Base-by-base conservation (phyloP, 2,113 vertebrate species). In the Prunella himalayana region DNA sequence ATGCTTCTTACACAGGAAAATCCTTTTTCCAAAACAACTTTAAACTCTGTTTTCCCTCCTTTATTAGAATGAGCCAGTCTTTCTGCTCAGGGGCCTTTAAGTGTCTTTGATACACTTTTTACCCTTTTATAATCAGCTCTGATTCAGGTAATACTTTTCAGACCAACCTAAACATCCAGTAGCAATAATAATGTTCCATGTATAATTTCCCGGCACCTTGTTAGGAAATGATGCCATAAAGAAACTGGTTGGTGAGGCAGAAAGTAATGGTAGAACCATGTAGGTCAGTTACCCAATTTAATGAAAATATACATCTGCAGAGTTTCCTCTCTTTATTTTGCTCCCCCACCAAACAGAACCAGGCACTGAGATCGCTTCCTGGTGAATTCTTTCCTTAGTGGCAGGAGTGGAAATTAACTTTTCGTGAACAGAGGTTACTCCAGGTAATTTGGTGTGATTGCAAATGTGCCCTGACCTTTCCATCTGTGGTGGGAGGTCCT, bases 341-440 rank as follows among this genome's bases (percentile, higher is more conserved):
- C 17, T 66, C 51, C 54, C 35, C 28, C 60, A 82, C 49, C 28
- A 68, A 83, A 20, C 4, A 57, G 57, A 83, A 24, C 42, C 14
- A 60, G 51, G 49, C 51, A 30, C 44, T 86, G 82, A 95, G 85
- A 86, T 96, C 79, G 73, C 76, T 92, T 96, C 92, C 88, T 75
- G 15, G 47, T 35, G 15, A 83, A 64, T 75, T 86, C 20, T 80
- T 94, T 65, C 61, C 50, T 47, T 50, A 63, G 21, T 93, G 79
- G 30, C 51, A 35, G 1, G 24, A 75, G 51, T 21, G 42, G 45
- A 70, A 93, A 70, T 65, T 10, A 42, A 50, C 42, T 77, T 86
- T 42, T 63, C 4, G 9, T 54, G 47, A 37, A 9, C 10, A n/a
- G 31, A 70, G 27, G 22, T 85, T 65, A 19, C 37, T 72, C 19